These are phyloP conservation scores for Chydorus sphaericus DNA, from an alignment of 2,888 invertebrate genomes.

Conservation along the genomic window DNA sequence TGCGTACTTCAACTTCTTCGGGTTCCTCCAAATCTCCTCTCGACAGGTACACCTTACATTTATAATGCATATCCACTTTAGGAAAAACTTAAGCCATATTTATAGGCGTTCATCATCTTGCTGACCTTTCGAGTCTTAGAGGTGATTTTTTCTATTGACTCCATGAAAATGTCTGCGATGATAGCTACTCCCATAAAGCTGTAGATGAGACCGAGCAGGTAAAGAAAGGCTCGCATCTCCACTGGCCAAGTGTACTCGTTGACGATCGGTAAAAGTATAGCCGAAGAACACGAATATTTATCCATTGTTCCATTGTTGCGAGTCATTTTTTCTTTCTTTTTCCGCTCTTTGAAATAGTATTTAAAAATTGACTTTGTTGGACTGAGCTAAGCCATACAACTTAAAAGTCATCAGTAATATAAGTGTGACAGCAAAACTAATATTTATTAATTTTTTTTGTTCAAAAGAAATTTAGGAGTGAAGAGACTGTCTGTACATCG, in stretches of 20 bases:
- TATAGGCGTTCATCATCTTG: too few species aligned
- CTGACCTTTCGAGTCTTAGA: constrained; percentile 33
- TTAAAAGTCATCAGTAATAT: too few species aligned
- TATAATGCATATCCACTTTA: too few species aligned
- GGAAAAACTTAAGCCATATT: too few species aligned
- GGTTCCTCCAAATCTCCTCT: constrained; percentile 26
- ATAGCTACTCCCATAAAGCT: constrained; percentile 41
- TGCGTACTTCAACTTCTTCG: constrained; percentile 32
- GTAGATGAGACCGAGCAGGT: constrained; percentile 36
- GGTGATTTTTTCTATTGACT: constrained; percentile 40
- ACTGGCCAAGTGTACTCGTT: constrained; percentile 34
- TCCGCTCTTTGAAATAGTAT: not conserved
- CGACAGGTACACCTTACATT: constrained; percentile 22
- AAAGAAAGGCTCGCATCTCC: constrained; percentile 30
- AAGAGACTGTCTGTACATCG: too few species aligned
- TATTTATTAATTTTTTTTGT: too few species aligned
- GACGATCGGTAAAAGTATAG: constrained; percentile 33
- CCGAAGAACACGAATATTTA: constrained; percentile 21
- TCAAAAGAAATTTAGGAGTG: too few species aligned
- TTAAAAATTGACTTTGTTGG: too few species aligned
- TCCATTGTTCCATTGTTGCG: constrained; percentile 14
- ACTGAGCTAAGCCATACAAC: too few species aligned
- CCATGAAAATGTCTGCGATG: constrained; percentile 42
- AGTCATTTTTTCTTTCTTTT: constrained; percentile 12
- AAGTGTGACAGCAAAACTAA: too few species aligned